Conservation (phyloP, 2,888 invertebrate species). For the Hirtodrosophila alboralis region DNA sequence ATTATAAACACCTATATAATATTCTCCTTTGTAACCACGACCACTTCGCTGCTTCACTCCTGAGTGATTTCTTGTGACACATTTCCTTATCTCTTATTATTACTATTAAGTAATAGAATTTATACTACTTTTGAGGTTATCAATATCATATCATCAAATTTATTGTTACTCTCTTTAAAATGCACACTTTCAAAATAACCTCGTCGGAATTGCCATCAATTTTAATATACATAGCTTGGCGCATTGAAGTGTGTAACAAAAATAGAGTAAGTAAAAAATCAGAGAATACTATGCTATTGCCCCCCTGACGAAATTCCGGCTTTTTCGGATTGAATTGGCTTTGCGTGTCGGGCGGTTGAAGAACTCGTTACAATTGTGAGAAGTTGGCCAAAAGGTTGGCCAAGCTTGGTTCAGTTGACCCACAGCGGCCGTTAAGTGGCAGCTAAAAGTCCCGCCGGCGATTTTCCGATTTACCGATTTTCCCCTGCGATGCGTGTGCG, state of each 20-base stretch:
- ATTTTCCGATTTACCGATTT: constrained; percentile 15
- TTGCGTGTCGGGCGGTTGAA: constrained; percentile 51
- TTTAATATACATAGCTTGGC: neutral
- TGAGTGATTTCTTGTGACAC: too few relatives aligned
- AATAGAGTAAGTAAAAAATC: constrained; percentile 22
- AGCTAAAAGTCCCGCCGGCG: constrained; percentile 43
- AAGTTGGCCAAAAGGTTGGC: constrained; percentile 54
- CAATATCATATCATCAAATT: constrained; percentile 9
- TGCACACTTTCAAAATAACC: constrained; percentile 20
- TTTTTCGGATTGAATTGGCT: too few relatives aligned
- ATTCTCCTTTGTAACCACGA: too few relatives aligned
- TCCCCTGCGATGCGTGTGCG: constrained; percentile 44
- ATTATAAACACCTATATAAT: too few relatives aligned
- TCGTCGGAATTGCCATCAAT: constrained; percentile 2
- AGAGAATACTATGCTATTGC: constrained; percentile 20
- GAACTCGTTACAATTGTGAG: constrained; percentile 28
- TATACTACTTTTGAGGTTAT: neutral
- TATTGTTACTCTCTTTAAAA: neutral
- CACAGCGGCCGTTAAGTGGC: constrained; percentile 55
- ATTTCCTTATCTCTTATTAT: too few relatives aligned
- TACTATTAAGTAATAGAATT: too few relatives aligned
- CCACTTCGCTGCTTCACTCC: too few relatives aligned
- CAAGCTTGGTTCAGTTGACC: constrained; percentile 71
- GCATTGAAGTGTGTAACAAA: constrained; percentile 30
- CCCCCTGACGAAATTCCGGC: constrained; percentile 17